A percentile compares a stretch with the other conserved stretches of the same genome.
Evolutionary conservation across 2,888 invertebrate species (phyloP).

Genomic region (Sminthurides aquaticus): DNA sequence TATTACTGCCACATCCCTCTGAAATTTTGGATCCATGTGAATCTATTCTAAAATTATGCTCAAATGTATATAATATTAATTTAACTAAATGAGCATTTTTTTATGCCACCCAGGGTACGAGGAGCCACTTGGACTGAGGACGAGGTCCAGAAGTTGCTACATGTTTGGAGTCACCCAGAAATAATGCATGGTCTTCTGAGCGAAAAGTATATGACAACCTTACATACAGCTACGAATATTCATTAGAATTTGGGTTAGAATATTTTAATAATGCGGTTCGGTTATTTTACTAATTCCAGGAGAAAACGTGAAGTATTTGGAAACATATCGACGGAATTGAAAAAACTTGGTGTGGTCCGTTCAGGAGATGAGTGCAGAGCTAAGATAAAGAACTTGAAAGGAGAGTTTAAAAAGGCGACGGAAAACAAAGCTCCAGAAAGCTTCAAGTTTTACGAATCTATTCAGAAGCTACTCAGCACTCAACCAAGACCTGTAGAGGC

Average conservation of each 20-base stretch:
- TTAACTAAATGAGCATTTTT: too few relatives aligned
- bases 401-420: conserved; percentile 21
- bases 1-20: too few relatives aligned
- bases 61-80: too few relatives aligned
- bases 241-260: too few relatives aligned
- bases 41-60: too few relatives aligned
- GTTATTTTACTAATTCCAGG: conserved; percentile 12
- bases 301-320: conserved; percentile 16
- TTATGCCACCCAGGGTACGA: too few relatives aligned
- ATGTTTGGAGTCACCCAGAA: conserved; percentile 28
- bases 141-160: conserved; percentile 28
- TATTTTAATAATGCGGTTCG: too few relatives aligned
- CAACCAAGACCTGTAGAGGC: background rate
- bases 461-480: conserved; percentile 14
- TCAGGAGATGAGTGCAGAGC: conserved; percentile 22
- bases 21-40: too few relatives aligned
- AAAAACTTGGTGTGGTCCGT: conserved; percentile 13
- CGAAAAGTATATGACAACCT: conserved; percentile 25
- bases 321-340: conserved; percentile 17
- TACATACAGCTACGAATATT: too few relatives aligned
- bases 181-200: conserved; percentile 25
- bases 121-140: conserved; percentile 33
- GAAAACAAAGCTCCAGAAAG: conserved; percentile 6
- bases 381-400: conserved; percentile 26
- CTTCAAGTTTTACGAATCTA: conserved; percentile 15